Evolutionary conservation across 2,797 vertebrate species (phyloP).

Genomic region (Tangara arthus): DNA sequence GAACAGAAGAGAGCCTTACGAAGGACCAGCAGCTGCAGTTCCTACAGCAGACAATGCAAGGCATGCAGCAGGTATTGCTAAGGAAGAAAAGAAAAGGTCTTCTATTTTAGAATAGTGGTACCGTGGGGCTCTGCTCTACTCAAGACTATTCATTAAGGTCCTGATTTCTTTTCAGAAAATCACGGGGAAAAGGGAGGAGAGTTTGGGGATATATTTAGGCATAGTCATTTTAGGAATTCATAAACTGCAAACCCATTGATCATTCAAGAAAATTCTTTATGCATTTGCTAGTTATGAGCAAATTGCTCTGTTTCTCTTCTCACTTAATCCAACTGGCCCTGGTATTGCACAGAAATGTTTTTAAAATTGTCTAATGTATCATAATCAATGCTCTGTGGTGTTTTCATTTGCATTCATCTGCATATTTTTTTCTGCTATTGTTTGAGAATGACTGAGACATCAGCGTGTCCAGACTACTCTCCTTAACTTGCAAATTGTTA

Average conservation of each 20-base stretch:
- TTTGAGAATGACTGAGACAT: neutral
- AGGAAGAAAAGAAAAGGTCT: neutral
- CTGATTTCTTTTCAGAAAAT: neutral
- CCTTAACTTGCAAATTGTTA: neutral
- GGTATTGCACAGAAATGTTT: neutral
- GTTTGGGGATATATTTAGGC: neutral
- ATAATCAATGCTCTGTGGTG: neutral
- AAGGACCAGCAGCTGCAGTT: conserved; percentile 89
- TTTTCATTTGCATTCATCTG: neutral
- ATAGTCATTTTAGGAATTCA: neutral
- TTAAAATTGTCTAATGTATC: neutral
- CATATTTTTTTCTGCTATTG: neutral
- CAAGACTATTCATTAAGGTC: neutral
- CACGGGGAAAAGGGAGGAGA: accelerated
- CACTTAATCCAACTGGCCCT: neutral
- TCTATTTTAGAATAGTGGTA: neutral
- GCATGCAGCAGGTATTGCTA: conserved; percentile 89
- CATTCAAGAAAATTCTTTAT: neutral
- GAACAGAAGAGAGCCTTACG: conserved; percentile 80
- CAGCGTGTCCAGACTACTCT: neutral
- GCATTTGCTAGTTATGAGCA: neutral
- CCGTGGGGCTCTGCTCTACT: neutral
- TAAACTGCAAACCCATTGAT: neutral
- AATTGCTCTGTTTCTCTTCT: neutral
- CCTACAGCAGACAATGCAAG: conserved; percentile 90